These are phyloP conservation scores for Apogon hyalosoma DNA, from an alignment of 2,797 vertebrate species.

Conservation along the genomic window DNA sequence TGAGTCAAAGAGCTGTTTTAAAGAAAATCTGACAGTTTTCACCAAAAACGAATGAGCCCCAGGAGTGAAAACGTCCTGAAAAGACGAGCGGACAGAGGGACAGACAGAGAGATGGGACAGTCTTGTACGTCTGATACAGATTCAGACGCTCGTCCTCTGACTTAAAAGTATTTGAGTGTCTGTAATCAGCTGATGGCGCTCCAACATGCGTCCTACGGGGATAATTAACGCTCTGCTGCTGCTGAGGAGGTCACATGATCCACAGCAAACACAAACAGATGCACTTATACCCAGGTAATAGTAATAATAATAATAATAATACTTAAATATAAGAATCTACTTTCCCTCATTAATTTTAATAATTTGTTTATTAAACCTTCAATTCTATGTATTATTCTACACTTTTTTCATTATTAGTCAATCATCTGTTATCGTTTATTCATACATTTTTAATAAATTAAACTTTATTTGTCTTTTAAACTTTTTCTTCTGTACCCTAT, in stretches of 20 bases:
- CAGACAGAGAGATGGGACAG: constrained; percentile 6
- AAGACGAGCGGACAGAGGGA: constrained; percentile 4
- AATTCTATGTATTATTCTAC: too few relatives aligned
- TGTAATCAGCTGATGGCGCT: constrained; percentile 45
- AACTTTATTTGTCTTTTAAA: too few relatives aligned
- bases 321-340: too few relatives aligned
- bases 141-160: constrained; percentile 28
- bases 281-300: background rate
- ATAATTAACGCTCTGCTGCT: constrained; percentile 45
- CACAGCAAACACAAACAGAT: background rate
- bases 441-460: too few relatives aligned
- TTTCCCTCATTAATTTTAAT: too few relatives aligned
- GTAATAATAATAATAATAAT: background rate
- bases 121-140: constrained; percentile 15
- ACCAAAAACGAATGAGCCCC: background rate
- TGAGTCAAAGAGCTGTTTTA: too few relatives aligned
- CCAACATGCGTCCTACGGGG: constrained; percentile 33
- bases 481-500: too few relatives aligned
- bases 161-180: constrained; percentile 27
- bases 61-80: background rate
- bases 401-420: too few relatives aligned
- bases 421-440: too few relatives aligned
- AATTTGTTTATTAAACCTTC: too few relatives aligned
- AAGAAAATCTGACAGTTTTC: too few relatives aligned
- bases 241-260: background rate